These are phyloP conservation scores for Sebastes minor DNA, from an alignment of 2,797 vertebrate species.

Conservation along the genomic window DNA sequence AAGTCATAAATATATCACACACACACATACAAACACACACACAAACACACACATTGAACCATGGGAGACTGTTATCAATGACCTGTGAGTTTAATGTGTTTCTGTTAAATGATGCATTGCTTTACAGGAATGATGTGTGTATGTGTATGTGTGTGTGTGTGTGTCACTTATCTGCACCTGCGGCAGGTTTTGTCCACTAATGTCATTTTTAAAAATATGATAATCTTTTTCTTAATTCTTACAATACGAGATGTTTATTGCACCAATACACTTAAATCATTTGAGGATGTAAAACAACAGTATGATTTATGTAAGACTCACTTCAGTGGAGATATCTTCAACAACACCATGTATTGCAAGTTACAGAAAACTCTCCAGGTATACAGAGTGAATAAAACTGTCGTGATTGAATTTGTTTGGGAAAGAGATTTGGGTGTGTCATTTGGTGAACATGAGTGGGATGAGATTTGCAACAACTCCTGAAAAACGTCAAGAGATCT, in stretches of 20 bases:
- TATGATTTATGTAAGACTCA: neutral
- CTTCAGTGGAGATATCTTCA: neutral
- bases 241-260: too few relatives aligned
- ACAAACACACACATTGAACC: neutral
- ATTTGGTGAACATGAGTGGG: neutral
- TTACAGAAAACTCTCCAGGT: neutral
- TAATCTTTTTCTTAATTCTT: too few relatives aligned
- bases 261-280: neutral
- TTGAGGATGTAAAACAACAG: neutral
- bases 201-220: too few relatives aligned
- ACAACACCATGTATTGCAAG: neutral
- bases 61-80: neutral
- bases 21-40: neutral
- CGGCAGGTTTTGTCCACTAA: too few relatives aligned
- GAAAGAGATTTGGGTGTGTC: neutral
- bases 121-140: slow-evolving; percentile 12
- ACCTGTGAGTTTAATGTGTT: slow-evolving; percentile 10
- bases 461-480: neutral
- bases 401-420: neutral
- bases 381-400: neutral
- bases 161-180: neutral
- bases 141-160: neutral
- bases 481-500: neutral
- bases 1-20: slow-evolving; percentile 7
- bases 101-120: neutral